phyloP scores from a whole-genome alignment of 2,888 invertebrate species.

The Hydroisotoma schaefferi region DNA sequence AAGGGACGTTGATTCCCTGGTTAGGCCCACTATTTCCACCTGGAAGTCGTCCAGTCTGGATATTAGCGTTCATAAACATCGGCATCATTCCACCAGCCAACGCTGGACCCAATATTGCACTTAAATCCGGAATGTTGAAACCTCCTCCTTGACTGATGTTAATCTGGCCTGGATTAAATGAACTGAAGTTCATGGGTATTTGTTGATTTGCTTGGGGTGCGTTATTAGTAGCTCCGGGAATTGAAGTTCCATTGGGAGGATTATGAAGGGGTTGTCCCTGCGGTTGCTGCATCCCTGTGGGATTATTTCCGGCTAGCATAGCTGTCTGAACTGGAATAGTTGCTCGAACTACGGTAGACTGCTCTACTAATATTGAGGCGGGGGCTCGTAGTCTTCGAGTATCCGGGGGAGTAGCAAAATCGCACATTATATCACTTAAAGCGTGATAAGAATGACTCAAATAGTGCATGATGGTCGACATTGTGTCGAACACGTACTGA shows the following conservation, averaged over 20 bases:
- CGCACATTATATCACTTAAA: slow-evolving; percentile 77
- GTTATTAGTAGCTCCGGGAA: too few species aligned
- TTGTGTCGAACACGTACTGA: slow-evolving; percentile 68
- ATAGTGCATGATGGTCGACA: slow-evolving; percentile 77
- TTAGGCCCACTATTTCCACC: too few species aligned
- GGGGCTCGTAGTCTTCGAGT: slow-evolving; percentile 68
- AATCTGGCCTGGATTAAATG: too few species aligned
- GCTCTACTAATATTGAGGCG: slow-evolving; percentile 66
- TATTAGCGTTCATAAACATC: background rate
- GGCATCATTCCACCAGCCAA: slow-evolving; percentile 16
- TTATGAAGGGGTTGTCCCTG: too few species aligned
- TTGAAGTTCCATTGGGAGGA: too few species aligned
- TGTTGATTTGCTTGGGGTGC: slow-evolving; percentile 25
- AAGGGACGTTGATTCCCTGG: too few species aligned
- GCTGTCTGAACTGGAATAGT: slow-evolving; percentile 56
- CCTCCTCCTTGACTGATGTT: slow-evolving; percentile 23
- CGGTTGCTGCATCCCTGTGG: too few species aligned
- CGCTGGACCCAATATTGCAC: slow-evolving; percentile 23
- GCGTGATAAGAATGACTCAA: slow-evolving; percentile 85
- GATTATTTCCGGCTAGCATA: slow-evolving; percentile 3
- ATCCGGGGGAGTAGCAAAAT: slow-evolving; percentile 61
- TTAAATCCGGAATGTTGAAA: slow-evolving; percentile 25
- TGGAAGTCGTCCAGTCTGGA: background rate
- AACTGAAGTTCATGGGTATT: slow-evolving; percentile 37
- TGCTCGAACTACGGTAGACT: slow-evolving; percentile 64